Evolutionary conservation across 2,113 vertebrate species (phyloP).

Genomic region (Coracopsis vasa): DNA sequence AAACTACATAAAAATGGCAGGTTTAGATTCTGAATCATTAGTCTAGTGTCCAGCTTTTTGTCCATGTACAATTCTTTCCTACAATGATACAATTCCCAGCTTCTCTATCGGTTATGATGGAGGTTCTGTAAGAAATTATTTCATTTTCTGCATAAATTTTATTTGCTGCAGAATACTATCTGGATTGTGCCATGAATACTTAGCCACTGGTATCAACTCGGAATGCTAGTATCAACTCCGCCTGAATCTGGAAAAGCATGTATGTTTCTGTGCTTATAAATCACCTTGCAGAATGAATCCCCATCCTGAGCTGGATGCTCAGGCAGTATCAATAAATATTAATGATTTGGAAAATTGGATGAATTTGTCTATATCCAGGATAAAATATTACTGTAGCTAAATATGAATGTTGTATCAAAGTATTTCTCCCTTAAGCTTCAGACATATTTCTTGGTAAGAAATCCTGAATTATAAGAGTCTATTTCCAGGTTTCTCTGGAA

Average conservation of each 20-base stretch:
- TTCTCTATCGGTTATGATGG: background rate
- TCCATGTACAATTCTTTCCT: background rate
- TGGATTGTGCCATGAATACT: background rate
- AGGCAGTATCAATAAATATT: background rate
- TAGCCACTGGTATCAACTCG: background rate
- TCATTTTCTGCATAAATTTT: background rate
- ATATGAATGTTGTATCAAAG: background rate
- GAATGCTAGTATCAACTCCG: background rate
- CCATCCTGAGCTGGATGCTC: background rate
- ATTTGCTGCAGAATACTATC: background rate
- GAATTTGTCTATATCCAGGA: background rate
- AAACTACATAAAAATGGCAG: background rate
- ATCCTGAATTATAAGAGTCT: background rate
- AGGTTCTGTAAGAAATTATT: background rate
- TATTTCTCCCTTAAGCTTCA: background rate
- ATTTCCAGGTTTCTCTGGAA: background rate
- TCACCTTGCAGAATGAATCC: background rate
- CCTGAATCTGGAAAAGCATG: background rate
- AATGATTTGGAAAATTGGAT: constrained; percentile 20
- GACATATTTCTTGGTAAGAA: background rate
- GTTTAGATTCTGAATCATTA: background rate
- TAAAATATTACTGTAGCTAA: constrained; percentile 6
- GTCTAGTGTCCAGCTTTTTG: background rate
- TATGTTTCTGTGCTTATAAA: constrained; percentile 12
- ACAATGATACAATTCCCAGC: background rate